Conservation (phyloP, 2,113 vertebrate species). For the Ictalurus punctatus region DNA sequence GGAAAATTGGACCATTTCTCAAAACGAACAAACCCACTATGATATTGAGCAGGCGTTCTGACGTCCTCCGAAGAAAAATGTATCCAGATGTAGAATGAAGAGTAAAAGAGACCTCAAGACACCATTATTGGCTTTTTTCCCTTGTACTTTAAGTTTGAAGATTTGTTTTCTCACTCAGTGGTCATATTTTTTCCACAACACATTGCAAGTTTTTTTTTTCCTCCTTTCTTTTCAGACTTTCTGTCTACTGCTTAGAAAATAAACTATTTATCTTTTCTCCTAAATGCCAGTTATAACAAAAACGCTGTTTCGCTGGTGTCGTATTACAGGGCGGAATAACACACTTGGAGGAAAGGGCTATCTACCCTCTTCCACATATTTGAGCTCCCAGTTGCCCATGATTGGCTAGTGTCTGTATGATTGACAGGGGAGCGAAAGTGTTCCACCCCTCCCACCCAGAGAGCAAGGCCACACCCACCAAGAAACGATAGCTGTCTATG, state of each 20-base stretch:
- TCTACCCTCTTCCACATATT: neutral
- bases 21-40: slow-evolving; percentile 29
- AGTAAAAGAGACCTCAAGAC: slow-evolving; percentile 5
- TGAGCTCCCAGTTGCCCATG: neutral
- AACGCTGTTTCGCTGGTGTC: neutral
- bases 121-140: slow-evolving; percentile 10
- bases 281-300: neutral
- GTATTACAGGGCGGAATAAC: neutral
- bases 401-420: neutral
- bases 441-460: neutral
- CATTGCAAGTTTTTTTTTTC: neutral
- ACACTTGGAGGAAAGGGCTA: neutral
- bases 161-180: slow-evolving; percentile 7
- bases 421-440: neutral
- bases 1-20: slow-evolving; percentile 37
- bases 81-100: slow-evolving; percentile 31
- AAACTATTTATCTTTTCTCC: neutral
- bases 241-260: neutral
- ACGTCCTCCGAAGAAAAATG: slow-evolving; percentile 28
- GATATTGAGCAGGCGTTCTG: slow-evolving; percentile 29
- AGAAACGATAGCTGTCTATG: neutral
- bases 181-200: neutral
- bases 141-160: slow-evolving; percentile 1
- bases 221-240: neutral
- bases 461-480: neutral